Percentiles rank a stretch among this genome's conserved stretches.
Evolutionary conservation across 2,113 vertebrate species (phyloP).

Genomic region (Entelurus aequoreus): DNA sequence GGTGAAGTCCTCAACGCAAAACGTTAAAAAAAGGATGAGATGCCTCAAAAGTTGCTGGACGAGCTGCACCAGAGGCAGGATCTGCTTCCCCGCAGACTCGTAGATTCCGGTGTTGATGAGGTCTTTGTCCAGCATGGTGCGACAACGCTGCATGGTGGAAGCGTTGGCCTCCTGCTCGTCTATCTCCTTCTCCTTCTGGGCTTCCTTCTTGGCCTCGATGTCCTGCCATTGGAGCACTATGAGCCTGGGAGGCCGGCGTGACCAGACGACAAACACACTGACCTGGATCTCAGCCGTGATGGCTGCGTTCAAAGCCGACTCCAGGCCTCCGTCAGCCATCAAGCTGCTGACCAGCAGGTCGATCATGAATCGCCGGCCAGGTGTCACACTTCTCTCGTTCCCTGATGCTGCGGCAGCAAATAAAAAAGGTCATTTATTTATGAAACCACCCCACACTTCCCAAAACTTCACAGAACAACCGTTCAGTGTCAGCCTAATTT

Average conservation of each 20-base stretch:
- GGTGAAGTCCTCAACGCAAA: too few relatives aligned
- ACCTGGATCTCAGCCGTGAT: slow-evolving; percentile 98
- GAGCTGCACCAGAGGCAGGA: slow-evolving; percentile 91
- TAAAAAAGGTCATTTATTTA: too few relatives aligned
- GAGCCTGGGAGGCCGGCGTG: not conserved
- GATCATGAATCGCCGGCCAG: slow-evolving; percentile 94
- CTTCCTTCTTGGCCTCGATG: slow-evolving; percentile 97
- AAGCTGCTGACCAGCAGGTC: slow-evolving; percentile 95
- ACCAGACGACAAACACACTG: not conserved
- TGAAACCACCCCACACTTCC: too few relatives aligned
- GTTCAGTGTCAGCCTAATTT: too few relatives aligned
- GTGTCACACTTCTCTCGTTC: slow-evolving; percentile 89
- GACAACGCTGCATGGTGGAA: slow-evolving; percentile 86
- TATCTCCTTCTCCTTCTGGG: slow-evolving; percentile 98
- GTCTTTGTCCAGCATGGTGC: slow-evolving; percentile 92
- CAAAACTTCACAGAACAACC: too few relatives aligned
- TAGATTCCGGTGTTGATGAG: slow-evolving; percentile 97
- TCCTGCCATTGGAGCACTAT: slow-evolving; percentile 71
- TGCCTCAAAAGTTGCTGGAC: slow-evolving; percentile 95
- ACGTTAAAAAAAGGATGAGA: not conserved
- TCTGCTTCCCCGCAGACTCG: slow-evolving; percentile 91
- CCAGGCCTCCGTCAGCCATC: slow-evolving; percentile 95
- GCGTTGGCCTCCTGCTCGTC: slow-evolving; percentile 96
- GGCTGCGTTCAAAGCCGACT: slow-evolving; percentile 91
- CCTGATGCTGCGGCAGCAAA: slow-evolving; percentile 76